Evolutionary conservation across 2,888 invertebrate genomes (phyloP).

Genomic region (Diarsia dahlii): DNA sequence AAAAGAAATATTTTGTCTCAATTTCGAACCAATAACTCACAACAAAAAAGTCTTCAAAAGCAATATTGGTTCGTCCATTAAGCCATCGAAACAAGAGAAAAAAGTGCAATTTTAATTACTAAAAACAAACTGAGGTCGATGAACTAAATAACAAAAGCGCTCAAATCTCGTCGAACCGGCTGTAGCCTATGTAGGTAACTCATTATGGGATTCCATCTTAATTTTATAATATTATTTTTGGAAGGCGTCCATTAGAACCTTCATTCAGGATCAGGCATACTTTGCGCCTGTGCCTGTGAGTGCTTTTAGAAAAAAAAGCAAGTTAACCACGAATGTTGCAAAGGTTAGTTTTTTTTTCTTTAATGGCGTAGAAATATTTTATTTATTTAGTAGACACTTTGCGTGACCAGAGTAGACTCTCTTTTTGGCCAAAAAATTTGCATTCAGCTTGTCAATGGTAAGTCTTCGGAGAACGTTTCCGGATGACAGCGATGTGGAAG

Average conservation of each 20-base stretch:
- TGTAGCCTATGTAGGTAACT: constrained; percentile 81
- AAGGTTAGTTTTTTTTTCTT: not conserved
- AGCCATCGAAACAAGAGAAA: constrained; percentile 67
- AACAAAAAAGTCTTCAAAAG: constrained; percentile 45
- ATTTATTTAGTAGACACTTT: no score
- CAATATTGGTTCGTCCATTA: constrained; percentile 58
- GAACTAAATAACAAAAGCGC: constrained; percentile 82
- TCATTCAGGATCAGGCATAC: constrained; percentile 81
- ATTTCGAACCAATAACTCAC: constrained; percentile 23
- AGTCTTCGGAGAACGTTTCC: no score
- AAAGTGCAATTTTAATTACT: constrained; percentile 82
- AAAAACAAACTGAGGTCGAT: constrained; percentile 73
- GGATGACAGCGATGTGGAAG: no score
- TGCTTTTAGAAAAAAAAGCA: constrained; percentile 66
- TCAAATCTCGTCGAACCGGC: constrained; percentile 76
- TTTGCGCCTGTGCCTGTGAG: constrained; percentile 76
- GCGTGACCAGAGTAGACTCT: no score
- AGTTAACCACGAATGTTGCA: constrained; percentile 67
- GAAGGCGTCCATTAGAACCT: constrained; percentile 83
- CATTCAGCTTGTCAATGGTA: no score
- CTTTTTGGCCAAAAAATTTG: no score
- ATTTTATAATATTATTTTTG: constrained; percentile 86
- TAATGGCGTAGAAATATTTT: no score
- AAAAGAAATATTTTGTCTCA: constrained; percentile 9
- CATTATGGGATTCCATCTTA: constrained; percentile 83